Percentiles rank a stretch among this genome's conserved stretches.
These are phyloP conservation scores for Lycopodina hypogea DNA, from an alignment of 37 sponge, comb jelly and placozoan genomes.

Conservation along the genomic window DNA sequence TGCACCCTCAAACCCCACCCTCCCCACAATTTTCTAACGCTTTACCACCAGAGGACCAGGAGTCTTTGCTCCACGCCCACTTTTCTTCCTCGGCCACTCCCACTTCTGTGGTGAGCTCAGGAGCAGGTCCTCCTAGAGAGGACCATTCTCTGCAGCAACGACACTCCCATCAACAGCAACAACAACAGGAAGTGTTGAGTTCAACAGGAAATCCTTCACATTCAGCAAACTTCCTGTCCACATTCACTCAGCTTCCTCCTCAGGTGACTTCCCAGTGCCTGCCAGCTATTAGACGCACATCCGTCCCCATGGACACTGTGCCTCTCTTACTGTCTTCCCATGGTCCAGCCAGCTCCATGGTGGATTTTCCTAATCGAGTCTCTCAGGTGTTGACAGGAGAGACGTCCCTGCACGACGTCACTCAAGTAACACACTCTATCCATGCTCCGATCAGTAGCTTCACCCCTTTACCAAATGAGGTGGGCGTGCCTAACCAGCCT, in stretches of 20 bases:
- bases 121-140: background rate
- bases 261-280: background rate
- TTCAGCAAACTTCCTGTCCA: background rate
- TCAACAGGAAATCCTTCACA: background rate
- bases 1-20: too few species aligned
- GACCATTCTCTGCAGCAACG: background rate
- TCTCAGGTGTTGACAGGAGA: background rate
- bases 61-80: conserved; percentile 34
- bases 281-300: background rate
- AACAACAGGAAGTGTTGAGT: background rate
- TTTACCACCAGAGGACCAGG: conserved; percentile 28
- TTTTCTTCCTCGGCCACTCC: conserved; percentile 15
- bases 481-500: background rate
- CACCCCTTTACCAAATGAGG: conserved; percentile 19
- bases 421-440: conserved; percentile 40
- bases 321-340: background rate
- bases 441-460: conserved; percentile 43
- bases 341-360: background rate
- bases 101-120: background rate
- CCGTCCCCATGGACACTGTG: background rate
- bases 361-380: background rate
- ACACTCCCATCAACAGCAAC: background rate
- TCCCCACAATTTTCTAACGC: too few species aligned
- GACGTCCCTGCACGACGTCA: conserved; percentile 11
- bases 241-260: conserved; percentile 7